phyloP scores from a whole-genome alignment of 2,888 invertebrate genomes.

The Crematogaster levior region DNA sequence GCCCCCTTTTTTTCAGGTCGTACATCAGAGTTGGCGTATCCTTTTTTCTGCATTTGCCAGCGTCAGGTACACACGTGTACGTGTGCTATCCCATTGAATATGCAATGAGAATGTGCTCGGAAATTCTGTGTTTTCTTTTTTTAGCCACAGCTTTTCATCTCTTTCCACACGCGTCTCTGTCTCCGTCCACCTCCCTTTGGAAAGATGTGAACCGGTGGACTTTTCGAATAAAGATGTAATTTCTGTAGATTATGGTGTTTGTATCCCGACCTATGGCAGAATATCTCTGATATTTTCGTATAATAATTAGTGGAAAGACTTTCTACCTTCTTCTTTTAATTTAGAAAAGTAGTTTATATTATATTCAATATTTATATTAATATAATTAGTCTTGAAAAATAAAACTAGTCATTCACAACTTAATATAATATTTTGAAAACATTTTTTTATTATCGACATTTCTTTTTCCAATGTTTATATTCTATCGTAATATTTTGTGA shows the following conservation, averaged over 20 bases:
- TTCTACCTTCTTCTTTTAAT: neutral
- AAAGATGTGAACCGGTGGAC: neutral
- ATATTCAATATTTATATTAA: neutral
- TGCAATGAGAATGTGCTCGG: conserved; percentile 72
- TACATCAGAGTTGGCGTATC: conserved; percentile 62
- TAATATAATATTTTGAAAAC: neutral
- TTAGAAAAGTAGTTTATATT: neutral
- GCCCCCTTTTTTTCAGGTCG: conserved; percentile 59
- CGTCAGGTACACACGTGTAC: conserved; percentile 72
- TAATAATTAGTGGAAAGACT: neutral
- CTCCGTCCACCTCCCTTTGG: neutral
- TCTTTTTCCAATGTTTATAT: neutral
- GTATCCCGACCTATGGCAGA: neutral
- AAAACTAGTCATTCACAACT: neutral
- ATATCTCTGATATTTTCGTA: neutral
- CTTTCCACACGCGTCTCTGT: neutral
- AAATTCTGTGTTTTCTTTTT: conserved; percentile 40
- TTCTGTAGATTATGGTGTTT: conserved; percentile 21
- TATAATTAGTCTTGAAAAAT: neutral
- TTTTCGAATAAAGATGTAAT: conserved; percentile 35
- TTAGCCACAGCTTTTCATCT: conserved; percentile 54
- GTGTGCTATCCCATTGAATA: conserved; percentile 74
- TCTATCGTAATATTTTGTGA: neutral
- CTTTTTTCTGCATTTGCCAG: conserved; percentile 69
- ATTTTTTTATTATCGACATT: neutral